phyloP scores from a whole-genome alignment of 2,888 invertebrate species.

The Euzetes globulus region DNA sequence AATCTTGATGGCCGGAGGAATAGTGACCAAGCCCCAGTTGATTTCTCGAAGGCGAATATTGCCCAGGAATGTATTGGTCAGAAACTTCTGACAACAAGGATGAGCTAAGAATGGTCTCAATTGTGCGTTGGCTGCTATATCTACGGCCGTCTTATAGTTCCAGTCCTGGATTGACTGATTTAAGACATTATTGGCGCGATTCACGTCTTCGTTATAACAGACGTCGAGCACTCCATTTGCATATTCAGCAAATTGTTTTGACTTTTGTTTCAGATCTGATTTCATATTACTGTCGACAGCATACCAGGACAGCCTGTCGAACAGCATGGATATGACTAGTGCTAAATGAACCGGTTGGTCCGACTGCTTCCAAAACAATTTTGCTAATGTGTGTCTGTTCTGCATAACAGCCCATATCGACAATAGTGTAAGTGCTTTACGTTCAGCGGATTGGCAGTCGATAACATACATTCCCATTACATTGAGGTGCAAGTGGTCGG shows the following conservation, averaged over 20 bases:
- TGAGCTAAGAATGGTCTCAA: constrained; percentile 50
- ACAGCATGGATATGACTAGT: constrained; percentile 43
- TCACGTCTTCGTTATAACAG: constrained; percentile 45
- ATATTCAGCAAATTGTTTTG: constrained; percentile 43
- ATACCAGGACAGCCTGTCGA: constrained; percentile 41
- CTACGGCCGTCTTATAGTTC: constrained; percentile 47
- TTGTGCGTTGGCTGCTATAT: constrained; percentile 48
- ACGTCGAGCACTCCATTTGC: constrained; percentile 46
- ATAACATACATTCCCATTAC: constrained; percentile 42
- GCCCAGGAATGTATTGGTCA: constrained; percentile 49
- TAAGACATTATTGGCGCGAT: constrained; percentile 46
- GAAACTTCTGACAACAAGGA: constrained; percentile 52
- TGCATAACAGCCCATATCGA: constrained; percentile 43
- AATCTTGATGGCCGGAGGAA: constrained; percentile 47
- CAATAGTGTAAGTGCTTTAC: constrained; percentile 42
- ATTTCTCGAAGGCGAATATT: constrained; percentile 47
- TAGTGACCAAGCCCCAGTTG: constrained; percentile 45
- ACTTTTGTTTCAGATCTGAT: constrained; percentile 42
- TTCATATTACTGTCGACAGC: constrained; percentile 42
- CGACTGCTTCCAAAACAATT: constrained; percentile 43
- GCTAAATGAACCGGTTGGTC: constrained; percentile 44
- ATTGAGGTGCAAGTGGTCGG: constrained; percentile 46
- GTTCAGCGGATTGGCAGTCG: constrained; percentile 42
- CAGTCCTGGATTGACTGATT: constrained; percentile 47
- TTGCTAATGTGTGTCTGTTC: constrained; percentile 41